Evolutionary conservation across 2,888 invertebrate genomes (phyloP).

Genomic region (Noctua janthe): DNA sequence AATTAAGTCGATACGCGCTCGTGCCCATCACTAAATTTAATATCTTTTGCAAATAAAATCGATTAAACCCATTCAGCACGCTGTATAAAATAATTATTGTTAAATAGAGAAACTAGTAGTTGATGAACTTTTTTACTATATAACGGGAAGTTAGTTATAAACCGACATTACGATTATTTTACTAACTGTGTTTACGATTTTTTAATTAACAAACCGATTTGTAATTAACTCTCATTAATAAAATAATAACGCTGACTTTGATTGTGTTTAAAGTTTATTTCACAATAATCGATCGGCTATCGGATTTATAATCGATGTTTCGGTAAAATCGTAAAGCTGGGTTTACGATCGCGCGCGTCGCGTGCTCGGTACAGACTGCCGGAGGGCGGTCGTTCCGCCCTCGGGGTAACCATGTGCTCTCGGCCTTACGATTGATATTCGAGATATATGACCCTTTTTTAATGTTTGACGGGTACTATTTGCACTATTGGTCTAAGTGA

Average conservation of each 20-base stretch:
- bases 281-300: slow-evolving; percentile 64
- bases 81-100: slow-evolving; percentile 76
- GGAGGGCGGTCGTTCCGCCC: slow-evolving; percentile 87
- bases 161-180: slow-evolving; percentile 57
- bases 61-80: slow-evolving; percentile 80
- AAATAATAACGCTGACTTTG: slow-evolving; percentile 50
- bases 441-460: slow-evolving; percentile 68
- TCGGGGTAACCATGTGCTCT: slow-evolving; percentile 79
- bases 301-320: slow-evolving; percentile 65
- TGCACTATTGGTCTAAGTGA: slow-evolving; percentile 31
- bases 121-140: slow-evolving; percentile 60
- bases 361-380: slow-evolving; percentile 85
- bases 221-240: slow-evolving; percentile 44
- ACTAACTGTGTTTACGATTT: slow-evolving; percentile 59
- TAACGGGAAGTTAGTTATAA: slow-evolving; percentile 66
- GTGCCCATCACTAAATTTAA: slow-evolving; percentile 73
- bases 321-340: slow-evolving; percentile 63
- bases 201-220: slow-evolving; percentile 63
- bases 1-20: slow-evolving; percentile 61
- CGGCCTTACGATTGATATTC: slow-evolving; percentile 72
- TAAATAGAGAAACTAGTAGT: slow-evolving; percentile 76
- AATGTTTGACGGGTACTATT: slow-evolving; percentile 54
- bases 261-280: slow-evolving; percentile 54
- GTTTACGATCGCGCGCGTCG: slow-evolving; percentile 80
- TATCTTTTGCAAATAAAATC: slow-evolving; percentile 79